Evolutionary conservation across 2,888 invertebrate genomes (phyloP).

Genomic region (Ditylenchus weischeri): DNA sequence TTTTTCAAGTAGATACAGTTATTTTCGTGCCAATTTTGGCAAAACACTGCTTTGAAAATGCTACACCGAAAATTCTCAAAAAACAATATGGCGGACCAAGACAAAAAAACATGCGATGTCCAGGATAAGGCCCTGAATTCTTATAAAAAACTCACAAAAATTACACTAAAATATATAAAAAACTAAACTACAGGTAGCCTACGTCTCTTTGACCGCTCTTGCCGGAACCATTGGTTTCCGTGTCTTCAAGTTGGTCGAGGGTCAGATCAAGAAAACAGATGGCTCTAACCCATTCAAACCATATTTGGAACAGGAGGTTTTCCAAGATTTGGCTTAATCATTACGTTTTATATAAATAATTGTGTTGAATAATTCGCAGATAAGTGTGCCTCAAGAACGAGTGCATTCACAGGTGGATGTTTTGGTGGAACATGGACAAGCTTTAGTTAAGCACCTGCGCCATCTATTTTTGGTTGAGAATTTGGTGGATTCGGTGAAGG

Average conservation of each 20-base stretch:
- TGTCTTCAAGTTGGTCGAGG: conserved; percentile 71
- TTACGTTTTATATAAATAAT: neutral
- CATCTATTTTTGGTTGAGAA: conserved; percentile 93
- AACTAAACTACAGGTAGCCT: conserved; percentile 20
- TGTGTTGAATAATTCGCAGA: neutral
- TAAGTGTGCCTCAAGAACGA: conserved; percentile 73
- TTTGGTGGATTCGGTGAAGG: conserved; percentile 75
- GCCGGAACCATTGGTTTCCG: conserved; percentile 86
- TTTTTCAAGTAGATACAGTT: too few species aligned
- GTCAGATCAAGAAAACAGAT: conserved; percentile 42
- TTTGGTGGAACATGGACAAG: conserved; percentile 82
- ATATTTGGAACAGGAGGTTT: conserved; percentile 34
- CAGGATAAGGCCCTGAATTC: too few species aligned
- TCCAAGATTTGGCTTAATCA: too few species aligned
- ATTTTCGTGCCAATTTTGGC: too few species aligned
- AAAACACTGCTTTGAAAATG: too few species aligned
- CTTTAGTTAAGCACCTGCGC: conserved; percentile 73
- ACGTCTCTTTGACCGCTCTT: conserved; percentile 70
- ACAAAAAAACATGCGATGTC: too few species aligned
- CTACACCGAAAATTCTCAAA: too few species aligned
- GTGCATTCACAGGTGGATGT: conserved; percentile 82
- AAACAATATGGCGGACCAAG: too few species aligned
- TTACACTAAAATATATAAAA: too few species aligned
- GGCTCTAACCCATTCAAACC: conserved; percentile 40
- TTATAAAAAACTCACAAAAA: too few species aligned